phyloP scores from a whole-genome alignment of 2,113 vertebrate species.

The Sinocyclocheilus grahami region DNA sequence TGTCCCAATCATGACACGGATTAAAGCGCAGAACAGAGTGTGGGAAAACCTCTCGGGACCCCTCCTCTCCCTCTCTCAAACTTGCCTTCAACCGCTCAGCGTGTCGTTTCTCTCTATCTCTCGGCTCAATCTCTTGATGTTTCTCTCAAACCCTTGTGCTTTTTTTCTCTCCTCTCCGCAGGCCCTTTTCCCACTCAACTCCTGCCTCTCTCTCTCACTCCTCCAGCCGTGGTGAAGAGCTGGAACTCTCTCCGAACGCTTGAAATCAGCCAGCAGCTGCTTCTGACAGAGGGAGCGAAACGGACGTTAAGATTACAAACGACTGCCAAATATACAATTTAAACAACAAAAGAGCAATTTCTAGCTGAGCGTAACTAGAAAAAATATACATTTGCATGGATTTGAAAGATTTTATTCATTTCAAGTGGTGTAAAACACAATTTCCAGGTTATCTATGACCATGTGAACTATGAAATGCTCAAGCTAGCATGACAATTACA shows the following conservation, averaged over 20 bases:
- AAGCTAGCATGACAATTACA: no score
- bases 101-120: background rate
- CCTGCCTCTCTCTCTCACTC: slow-evolving; percentile 72
- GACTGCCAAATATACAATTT: background rate
- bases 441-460: no score
- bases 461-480: no score
- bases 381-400: background rate
- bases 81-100: background rate
- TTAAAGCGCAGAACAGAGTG: slow-evolving; percentile 76
- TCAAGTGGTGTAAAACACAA: no score
- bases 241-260: background rate
- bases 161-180: background rate
- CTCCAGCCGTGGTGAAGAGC: background rate
- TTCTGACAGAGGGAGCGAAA: background rate
- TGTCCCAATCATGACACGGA: slow-evolving; percentile 82
- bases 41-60: slow-evolving; percentile 71
- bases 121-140: background rate
- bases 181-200: slow-evolving; percentile 58
- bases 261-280: slow-evolving; percentile 6
- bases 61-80: slow-evolving; percentile 9
- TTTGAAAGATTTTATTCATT: background rate
- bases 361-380: background rate
- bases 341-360: background rate
- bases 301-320: background rate
- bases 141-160: background rate